Base-by-base conservation (phyloP, 2,888 invertebrate genomes). In the Heliconius erato region DNA sequence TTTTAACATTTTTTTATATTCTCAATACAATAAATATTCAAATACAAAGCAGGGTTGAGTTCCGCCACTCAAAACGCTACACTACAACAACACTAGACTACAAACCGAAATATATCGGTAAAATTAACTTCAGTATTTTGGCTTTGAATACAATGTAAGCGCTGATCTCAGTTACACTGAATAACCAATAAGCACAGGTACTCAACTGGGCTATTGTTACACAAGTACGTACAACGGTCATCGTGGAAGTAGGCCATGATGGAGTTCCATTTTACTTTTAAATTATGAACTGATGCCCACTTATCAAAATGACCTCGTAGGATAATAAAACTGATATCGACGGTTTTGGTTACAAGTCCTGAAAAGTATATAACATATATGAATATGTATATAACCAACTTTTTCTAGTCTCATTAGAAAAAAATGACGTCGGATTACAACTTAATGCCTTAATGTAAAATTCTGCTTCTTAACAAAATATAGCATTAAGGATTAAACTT, bases 201-300 rank as follows among this genome's bases (percentile, higher is more conserved):
- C 71, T 71, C 44, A 26, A 16, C 44, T 3, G 28, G 44, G 72
- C 44, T 72, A 49, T 44, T 72, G 44, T 72, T 49, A 72, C 44
- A 72, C 16, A 72, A 72, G 72, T 72, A 72, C 72, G 16, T 26
- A 72, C 9, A 72, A n/a, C 49, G 72, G 44, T 44, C 72, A 72
- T 49, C 44, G 16, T 72, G 49, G 44, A 76, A 40, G 76, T 76
- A 76, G 76, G 76, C 35, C 76, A 76, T 35, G 16, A 40, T 76
- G 35, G 63, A 59, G 63, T 76, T n/a, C 76, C 59, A 63, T 76
- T 63, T 76, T 76, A n/a, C 14, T 63, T 63, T 32, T 44, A n/a
- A 32, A 59, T 76, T 59, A 63, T 35, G 40, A 26, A 32, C 9
- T n/a, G 9, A 35, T n/a, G 35, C 16, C n/a, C 23, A 76, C 32